Evolutionary conservation across 2,888 invertebrate genomes (phyloP), one percentile per base, ranked within the genome.

Genomic region (Aspidapion aeneum): DNA sequence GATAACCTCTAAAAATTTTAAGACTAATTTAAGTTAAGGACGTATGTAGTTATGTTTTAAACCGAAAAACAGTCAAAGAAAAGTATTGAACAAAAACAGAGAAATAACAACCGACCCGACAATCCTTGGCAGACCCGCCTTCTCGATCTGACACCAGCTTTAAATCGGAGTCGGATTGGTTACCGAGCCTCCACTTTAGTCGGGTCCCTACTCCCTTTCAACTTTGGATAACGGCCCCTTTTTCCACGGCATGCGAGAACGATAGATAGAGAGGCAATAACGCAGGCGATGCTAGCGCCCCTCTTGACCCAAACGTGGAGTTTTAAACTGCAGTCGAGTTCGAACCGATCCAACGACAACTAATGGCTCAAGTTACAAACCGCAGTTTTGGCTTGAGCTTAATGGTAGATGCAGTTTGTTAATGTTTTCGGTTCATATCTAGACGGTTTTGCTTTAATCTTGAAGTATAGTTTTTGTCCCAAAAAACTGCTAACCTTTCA

Each of bases 231-330:
- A n/a, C n/a, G n/a, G n/a, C n/a, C n/a, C n/a, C n/a, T n/a, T 66
- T 65, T 65, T 62, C 69, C 70, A 66, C 67, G 50, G 70, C 70
- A 68, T 68, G 69, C 68, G 68, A 67, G 65, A 66, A n/a, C n/a
- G n/a, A n/a, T n/a, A n/a, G n/a, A n/a, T n/a, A 35, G 35, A 35
- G 35, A 12, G 35, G 35, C 35, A 12, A 35, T n/a, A n/a, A n/a
- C n/a, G n/a, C n/a, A n/a, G 12, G 55, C 55, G 64, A 61, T 66
- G 60, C 60, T 58, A 60, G 63, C 67, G 66, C 70, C 70, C 70
- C 70, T 63, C 70, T 67, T 51, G 21, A 49, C 55, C 60, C 55
- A 21, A 57, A 57, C 35, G 12, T 12, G 5, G 35, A 35, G 35
- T 12, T 35, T 12, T 12, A 49, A 63, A 60, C 65, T 65, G 63